Evolutionary conservation across 2,888 invertebrate species (phyloP).

Genomic region (Acanthopleura granulata): DNA sequence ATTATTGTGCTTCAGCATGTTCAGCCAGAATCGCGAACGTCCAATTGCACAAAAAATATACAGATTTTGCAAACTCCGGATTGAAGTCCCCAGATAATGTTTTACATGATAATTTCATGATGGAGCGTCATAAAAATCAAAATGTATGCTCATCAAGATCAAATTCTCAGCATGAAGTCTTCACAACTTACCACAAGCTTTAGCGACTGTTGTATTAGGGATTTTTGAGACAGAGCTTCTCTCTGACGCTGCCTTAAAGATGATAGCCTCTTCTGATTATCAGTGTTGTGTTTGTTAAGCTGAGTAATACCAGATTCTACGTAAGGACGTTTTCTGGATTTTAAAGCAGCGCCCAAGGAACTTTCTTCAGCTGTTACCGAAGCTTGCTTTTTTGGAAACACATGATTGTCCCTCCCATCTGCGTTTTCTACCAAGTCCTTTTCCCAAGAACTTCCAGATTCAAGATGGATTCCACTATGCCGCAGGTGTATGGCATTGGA

Average conservation of each 20-base stretch:
- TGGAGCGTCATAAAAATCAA: background rate
- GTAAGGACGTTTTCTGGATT: too few relatives aligned
- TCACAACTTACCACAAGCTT: slow-evolving; percentile 28
- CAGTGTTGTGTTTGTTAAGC: slow-evolving; percentile 18
- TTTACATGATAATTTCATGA: background rate
- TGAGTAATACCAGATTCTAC: too few relatives aligned
- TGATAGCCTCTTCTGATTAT: slow-evolving; percentile 29
- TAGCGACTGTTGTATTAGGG: slow-evolving; percentile 26
- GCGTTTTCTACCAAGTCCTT: too few relatives aligned
- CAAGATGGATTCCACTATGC: too few relatives aligned
- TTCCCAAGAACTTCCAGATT: too few relatives aligned
- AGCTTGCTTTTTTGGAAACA: too few relatives aligned
- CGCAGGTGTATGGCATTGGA: too few relatives aligned
- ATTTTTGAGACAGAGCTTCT: slow-evolving; percentile 25
- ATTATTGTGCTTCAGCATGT: background rate
- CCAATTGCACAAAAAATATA: background rate
- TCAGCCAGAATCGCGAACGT: background rate
- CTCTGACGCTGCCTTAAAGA: slow-evolving; percentile 24
- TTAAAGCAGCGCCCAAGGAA: too few relatives aligned
- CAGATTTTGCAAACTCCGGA: background rate
- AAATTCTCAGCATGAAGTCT: background rate
- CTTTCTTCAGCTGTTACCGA: too few relatives aligned
- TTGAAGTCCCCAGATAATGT: background rate
- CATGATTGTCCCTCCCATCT: too few relatives aligned
- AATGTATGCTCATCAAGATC: background rate